phyloP scores from a whole-genome alignment of 2,113 vertebrate genomes.

The Amphiprion ocellaris region DNA sequence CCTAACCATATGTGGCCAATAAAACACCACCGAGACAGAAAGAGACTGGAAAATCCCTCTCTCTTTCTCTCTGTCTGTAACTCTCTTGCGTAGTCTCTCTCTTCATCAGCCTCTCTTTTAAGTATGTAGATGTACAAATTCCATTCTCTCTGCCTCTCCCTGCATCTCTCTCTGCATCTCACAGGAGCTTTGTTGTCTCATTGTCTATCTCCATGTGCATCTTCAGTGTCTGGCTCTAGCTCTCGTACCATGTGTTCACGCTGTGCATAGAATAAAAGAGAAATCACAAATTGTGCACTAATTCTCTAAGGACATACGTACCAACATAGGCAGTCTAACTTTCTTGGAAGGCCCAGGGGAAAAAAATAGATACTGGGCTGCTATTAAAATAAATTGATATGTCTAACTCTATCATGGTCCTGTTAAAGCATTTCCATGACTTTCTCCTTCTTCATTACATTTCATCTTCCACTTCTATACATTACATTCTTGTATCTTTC shows the following conservation, averaged over 20 bases:
- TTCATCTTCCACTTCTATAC: too few species aligned
- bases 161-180: not conserved
- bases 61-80: slow-evolving; percentile 12
- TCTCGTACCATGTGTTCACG: not conserved
- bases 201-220: slow-evolving; percentile 4
- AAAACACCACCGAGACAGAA: slow-evolving; percentile 66
- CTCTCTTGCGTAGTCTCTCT: slow-evolving; percentile 6
- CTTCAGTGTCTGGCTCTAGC: not conserved
- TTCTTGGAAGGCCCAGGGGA: too few species aligned
- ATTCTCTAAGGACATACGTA: not conserved
- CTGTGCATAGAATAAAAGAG: not conserved
- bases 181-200: not conserved
- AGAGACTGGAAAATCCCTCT: slow-evolving; percentile 69
- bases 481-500: too few species aligned
- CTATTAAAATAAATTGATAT: too few species aligned
- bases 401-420: too few species aligned
- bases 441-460: too few species aligned
- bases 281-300: not conserved
- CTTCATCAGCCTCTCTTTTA: slow-evolving; percentile 12
- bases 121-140: slow-evolving; percentile 40
- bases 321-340: too few species aligned
- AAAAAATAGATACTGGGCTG: too few species aligned
- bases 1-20: slow-evolving; percentile 75
- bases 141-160: slow-evolving; percentile 36
- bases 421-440: too few species aligned